A percentile compares a stretch with the other conserved stretches of the same genome.
Evolutionary conservation across 1,140 invertebrate species (phyloP).

Genomic region (Tetragnatha versicolor): DNA sequence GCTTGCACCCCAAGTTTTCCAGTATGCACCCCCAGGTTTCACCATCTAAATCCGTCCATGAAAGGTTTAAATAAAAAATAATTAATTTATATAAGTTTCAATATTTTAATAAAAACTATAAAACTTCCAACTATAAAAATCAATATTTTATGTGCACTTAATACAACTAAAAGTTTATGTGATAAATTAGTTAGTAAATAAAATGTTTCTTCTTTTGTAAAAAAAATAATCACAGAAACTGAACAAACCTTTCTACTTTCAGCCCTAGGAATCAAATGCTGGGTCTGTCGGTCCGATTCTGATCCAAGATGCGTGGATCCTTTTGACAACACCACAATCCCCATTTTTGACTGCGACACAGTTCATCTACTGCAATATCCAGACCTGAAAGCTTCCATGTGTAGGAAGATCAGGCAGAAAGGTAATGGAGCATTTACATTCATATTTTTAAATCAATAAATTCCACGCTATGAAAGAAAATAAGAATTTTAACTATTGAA

Average conservation of each 20-base stretch:
- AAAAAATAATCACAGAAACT: neutral
- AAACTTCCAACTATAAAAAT: too few species aligned
- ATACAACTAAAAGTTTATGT: neutral
- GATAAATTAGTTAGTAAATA: neutral
- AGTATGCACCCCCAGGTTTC: too few species aligned
- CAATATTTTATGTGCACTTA: neutral
- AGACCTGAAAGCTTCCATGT: conserved; percentile 80
- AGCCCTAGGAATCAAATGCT: conserved; percentile 83
- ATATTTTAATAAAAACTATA: too few species aligned
- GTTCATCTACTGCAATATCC: conserved; percentile 74
- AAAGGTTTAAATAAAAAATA: too few species aligned
- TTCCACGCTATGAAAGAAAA: too few species aligned
- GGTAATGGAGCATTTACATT: too few species aligned
- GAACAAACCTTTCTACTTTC: neutral
- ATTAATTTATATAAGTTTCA: too few species aligned
- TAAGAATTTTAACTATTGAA: too few species aligned
- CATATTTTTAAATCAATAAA: too few species aligned
- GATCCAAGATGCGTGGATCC: conserved; percentile 92
- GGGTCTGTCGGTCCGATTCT: conserved; percentile 85
- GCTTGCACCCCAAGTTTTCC: too few species aligned
- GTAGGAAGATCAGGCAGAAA: conserved; percentile 92
- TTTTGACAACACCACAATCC: conserved; percentile 87
- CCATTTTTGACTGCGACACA: conserved; percentile 83
- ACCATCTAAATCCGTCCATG: too few species aligned
- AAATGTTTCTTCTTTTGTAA: neutral